Evolutionary conservation across 2,888 invertebrate genomes (phyloP), one percentile per base, ranked within the genome.

Genomic region (Harpagoxenus sublaevis): DNA sequence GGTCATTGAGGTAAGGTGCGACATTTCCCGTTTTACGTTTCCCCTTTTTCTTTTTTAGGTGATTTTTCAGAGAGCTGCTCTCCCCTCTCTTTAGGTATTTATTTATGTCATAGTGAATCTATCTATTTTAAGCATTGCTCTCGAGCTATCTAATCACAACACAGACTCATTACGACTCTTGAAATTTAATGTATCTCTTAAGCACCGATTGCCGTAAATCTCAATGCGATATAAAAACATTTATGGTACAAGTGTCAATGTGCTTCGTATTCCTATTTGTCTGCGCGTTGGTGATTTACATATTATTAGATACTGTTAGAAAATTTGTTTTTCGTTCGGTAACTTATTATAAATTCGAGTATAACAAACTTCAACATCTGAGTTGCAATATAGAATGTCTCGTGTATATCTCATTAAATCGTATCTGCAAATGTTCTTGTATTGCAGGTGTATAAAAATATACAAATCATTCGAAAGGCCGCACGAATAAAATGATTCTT

Each of bases 391-490:
- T 68, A 83, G 83, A 81, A 83, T 75, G 84, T 57, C 68, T 66
- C 68, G 74, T 84, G 75, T 71, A 63, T 63, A 71, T 73, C 84
- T 71, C 66, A 31, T 71, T 79, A 63, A 71, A 75, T 84, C 65
- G 78, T 84, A 85, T 71, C 84, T 53, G 71, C 75, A 66, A 84
- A 78, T 71, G 60, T 78, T 51, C 70, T 73, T 78, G 45, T 73
- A 60, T 78, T 84, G 86, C 86, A 86, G 85, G 84, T 89, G 91
- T 93, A 93, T 91, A 92, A 93, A 93, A 93, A 93, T 93, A 93
- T 93, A 92, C 90, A 92, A 93, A 93, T 90, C 89, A 92, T 89
- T 89, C 91, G 87, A 91, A 89, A 89, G 91, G 89, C 88, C 88
- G 88, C 85, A 89, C 87, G 87, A 90, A 87, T 84, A 89, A 86